A percentile compares a stretch with the other conserved stretches of the same genome.
phyloP scores from a whole-genome alignment of 2,888 invertebrate genomes.

The Zaprionus obscuricornis region DNA sequence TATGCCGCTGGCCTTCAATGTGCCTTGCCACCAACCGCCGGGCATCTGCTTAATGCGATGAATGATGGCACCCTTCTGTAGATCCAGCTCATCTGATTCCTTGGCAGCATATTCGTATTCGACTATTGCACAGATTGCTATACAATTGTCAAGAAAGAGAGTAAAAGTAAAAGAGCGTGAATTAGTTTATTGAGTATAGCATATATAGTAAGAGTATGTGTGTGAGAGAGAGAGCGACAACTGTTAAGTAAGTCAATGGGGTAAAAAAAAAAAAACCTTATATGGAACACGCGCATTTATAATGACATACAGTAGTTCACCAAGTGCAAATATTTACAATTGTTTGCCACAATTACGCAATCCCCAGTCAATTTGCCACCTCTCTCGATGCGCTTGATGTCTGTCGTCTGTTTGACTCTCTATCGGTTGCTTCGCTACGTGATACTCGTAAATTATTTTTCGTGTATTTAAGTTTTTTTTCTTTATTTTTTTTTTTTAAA shows the following conservation, averaged over 20 bases:
- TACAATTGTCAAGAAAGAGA: background rate
- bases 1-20: conserved; percentile 87
- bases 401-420: background rate
- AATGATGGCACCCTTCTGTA: conserved; percentile 92
- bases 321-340: conserved; percentile 65
- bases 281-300: conserved; percentile 46
- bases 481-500: conserved; percentile 17
- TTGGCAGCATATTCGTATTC: conserved; percentile 94
- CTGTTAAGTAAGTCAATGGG: conserved; percentile 29
- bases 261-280: conserved; percentile 17
- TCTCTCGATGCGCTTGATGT: conserved; percentile 7
- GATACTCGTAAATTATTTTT: conserved; percentile 38
- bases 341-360: conserved; percentile 52
- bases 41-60: conserved; percentile 90
- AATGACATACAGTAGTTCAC: conserved; percentile 39
- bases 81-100: conserved; percentile 92
- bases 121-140: conserved; percentile 90
- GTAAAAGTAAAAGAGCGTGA: background rate
- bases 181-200: no score
- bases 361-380: conserved; percentile 20
- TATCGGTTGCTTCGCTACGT: conserved; percentile 54
- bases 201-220: no score
- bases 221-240: background rate
- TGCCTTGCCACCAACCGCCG: conserved; percentile 97
- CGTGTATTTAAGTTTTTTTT: conserved; percentile 40